Evolutionary conservation across 23 tunicate species (phyloP).

Genomic region (Clavelina lepadiformis): DNA sequence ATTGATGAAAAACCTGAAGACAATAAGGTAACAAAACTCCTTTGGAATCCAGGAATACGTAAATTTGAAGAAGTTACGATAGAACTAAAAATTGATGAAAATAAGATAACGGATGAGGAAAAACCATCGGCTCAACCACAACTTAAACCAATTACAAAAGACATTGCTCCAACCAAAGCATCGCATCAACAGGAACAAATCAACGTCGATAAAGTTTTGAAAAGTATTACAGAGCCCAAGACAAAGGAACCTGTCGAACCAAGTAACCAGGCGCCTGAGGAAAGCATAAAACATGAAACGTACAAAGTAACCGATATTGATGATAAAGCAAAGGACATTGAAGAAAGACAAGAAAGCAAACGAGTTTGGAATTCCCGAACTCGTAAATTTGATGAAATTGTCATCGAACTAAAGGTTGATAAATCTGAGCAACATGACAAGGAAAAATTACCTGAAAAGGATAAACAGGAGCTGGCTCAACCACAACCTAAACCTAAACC

Average conservation of each 20-base stretch:
- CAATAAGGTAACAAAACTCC: slow-evolving; percentile 16
- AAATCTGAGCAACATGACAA: too few relatives aligned
- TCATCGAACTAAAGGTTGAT: slow-evolving; percentile 8
- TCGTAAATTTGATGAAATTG: slow-evolving; percentile 1
- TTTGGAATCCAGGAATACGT: slow-evolving; percentile 52
- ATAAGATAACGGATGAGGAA: neutral
- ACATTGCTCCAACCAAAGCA: neutral
- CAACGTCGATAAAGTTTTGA: neutral
- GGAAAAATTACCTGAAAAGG: too few relatives aligned
- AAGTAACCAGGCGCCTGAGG: too few relatives aligned
- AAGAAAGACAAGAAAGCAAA: slow-evolving; percentile 18
- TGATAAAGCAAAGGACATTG: slow-evolving; percentile 1
- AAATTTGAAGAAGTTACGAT: slow-evolving; percentile 38
- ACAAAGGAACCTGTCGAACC: too few relatives aligned
- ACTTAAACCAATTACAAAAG: slow-evolving; percentile 1
- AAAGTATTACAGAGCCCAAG: neutral
- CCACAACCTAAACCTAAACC: too few relatives aligned
- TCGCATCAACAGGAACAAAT: neutral
- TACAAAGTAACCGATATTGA: neutral
- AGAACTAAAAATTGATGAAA: neutral
- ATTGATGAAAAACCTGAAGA: slow-evolving; percentile 35
- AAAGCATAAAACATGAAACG: neutral
- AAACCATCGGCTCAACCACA: neutral
- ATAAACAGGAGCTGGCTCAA: too few relatives aligned
- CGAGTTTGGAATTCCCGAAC: neutral